phyloP scores from a whole-genome alignment of 2,113 vertebrate genomes.

The Acrocephalus kingi region DNA sequence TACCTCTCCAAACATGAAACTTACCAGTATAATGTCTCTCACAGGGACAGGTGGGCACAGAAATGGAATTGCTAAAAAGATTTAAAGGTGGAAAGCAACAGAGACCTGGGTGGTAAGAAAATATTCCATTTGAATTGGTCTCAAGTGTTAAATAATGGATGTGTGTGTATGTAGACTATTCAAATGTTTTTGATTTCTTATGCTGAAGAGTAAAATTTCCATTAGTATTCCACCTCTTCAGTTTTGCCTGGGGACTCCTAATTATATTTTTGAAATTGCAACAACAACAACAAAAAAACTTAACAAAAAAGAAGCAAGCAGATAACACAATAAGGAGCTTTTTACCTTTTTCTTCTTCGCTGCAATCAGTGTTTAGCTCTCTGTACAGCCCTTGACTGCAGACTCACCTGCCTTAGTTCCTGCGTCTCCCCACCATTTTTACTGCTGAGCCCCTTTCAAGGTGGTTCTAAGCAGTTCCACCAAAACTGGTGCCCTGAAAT shows the following conservation, averaged over 20 bases:
- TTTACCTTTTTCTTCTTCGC: neutral
- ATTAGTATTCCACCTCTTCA: conserved; percentile 69
- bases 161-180: conserved; percentile 25
- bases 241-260: conserved; percentile 61
- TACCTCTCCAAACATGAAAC: neutral
- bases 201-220: conserved; percentile 60
- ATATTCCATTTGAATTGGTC: conserved; percentile 28
- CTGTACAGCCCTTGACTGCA: neutral
- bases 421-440: neutral
- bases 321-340: conserved; percentile 1
- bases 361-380: neutral
- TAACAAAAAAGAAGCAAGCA: conserved; percentile 4
- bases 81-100: neutral
- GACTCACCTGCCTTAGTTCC: neutral
- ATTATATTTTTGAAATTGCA: conserved; percentile 62
- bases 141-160: conserved; percentile 60
- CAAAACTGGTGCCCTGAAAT: neutral
- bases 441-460: neutral
- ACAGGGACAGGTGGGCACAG: neutral
- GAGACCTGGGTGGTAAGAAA: conserved; percentile 22
- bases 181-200: conserved; percentile 58
- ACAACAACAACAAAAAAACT: conserved; percentile 14
- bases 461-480: neutral
- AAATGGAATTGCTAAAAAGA: neutral
- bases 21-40: neutral